A percentile compares a stretch with the other conserved stretches of the same genome.
These are phyloP conservation scores for Pollicipes pollicipes DNA, from an alignment of 1,140 invertebrate species.

Conservation along the genomic window DNA sequence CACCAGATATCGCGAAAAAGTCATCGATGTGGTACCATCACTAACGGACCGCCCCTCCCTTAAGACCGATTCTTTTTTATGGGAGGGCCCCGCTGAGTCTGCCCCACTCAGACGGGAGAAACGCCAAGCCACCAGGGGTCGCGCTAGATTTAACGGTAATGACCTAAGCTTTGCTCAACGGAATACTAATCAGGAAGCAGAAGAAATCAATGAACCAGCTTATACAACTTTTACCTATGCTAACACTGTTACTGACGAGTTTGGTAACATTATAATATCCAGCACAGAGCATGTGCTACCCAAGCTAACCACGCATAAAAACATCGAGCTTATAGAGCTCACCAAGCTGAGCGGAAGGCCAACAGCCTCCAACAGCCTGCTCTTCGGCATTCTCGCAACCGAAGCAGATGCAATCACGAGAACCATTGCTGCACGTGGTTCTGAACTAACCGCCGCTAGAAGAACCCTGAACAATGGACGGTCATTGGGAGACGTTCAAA, in stretches of 20 bases:
- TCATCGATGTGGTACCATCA: neutral
- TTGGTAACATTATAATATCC: slow-evolving; percentile 14
- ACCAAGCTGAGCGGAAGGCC: slow-evolving; percentile 11
- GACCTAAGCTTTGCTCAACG: neutral
- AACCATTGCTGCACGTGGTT: neutral
- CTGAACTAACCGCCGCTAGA: neutral
- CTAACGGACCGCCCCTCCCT: slow-evolving; percentile 4
- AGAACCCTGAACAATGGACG: neutral
- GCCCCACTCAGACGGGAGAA: slow-evolving; percentile 37
- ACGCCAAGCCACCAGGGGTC: slow-evolving; percentile 20
- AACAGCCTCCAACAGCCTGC: neutral
- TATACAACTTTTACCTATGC: slow-evolving; percentile 20
- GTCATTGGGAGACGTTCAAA: too few relatives aligned
- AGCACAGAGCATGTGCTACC: slow-evolving; percentile 19
- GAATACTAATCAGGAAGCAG: neutral
- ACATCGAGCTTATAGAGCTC: slow-evolving; percentile 15
- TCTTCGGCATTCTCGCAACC: neutral
- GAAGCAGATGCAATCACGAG: neutral
- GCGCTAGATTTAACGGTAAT: neutral
- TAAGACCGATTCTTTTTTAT: slow-evolving; percentile 37
- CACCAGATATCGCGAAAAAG: neutral
- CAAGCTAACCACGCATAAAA: slow-evolving; percentile 16
- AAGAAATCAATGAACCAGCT: neutral
- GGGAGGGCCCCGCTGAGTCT: slow-evolving; percentile 37
- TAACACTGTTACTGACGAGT: slow-evolving; percentile 17